A percentile compares a stretch with the other conserved stretches of the same genome.
Conservation (phyloP, 2,888 invertebrate genomes). For the Crepidodera aurea region DNA sequence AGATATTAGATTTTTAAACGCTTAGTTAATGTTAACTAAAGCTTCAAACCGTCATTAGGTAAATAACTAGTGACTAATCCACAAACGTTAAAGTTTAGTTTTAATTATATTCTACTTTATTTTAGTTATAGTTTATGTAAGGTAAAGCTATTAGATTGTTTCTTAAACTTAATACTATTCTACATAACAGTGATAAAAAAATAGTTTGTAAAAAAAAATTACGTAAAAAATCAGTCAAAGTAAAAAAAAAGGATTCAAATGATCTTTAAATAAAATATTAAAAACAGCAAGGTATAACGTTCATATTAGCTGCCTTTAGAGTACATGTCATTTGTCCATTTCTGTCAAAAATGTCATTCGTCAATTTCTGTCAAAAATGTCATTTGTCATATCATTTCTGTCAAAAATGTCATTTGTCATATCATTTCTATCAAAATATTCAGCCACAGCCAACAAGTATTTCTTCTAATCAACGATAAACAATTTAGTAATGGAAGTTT, state of each 20-base stretch:
- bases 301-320: no score
- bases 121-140: not conserved
- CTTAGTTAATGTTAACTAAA: constrained; percentile 8
- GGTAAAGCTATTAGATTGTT: not conserved
- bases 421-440: not conserved
- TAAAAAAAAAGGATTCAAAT: not conserved
- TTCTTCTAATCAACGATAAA: no score
- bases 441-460: no score
- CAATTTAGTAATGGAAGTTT: no score
- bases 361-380: not conserved
- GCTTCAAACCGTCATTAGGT: not conserved
- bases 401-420: not conserved
- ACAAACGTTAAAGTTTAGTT: not conserved
- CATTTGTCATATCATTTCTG: not conserved
- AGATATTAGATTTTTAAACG: not conserved
- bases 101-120: not conserved
- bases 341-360: not conserved
- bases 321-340: not conserved
- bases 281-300: no score
- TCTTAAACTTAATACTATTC: not conserved
- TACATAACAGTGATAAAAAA: no score
- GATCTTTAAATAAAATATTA: not conserved
- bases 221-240: constrained; percentile 4
- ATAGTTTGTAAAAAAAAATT: not conserved
- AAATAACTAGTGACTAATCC: not conserved